Conservation (phyloP, 1,140 invertebrate genomes). For the Harpegnathos saltator region DNA sequence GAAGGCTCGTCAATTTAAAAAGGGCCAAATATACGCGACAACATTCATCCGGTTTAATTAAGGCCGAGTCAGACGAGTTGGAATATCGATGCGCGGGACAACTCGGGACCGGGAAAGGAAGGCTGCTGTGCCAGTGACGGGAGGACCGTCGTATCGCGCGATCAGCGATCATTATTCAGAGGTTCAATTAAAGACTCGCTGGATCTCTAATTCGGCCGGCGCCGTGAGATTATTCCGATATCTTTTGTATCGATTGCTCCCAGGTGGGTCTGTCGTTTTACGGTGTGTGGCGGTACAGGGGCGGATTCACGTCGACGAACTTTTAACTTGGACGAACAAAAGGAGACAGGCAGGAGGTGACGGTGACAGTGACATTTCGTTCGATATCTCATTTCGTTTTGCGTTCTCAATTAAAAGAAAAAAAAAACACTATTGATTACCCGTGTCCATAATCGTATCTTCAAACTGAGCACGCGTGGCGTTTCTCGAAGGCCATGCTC, state of each 20-base stretch:
- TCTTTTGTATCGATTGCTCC: slow-evolving; percentile 82
- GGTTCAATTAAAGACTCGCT: slow-evolving; percentile 84
- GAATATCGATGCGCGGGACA: slow-evolving; percentile 28
- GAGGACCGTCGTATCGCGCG: slow-evolving; percentile 76
- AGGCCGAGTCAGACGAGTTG: slow-evolving; percentile 20
- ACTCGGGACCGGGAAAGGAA: slow-evolving; percentile 24
- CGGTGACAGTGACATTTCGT: neutral
- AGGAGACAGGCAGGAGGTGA: neutral
- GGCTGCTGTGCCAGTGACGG: slow-evolving; percentile 62
- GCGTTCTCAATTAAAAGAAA: neutral
- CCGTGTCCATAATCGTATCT: neutral
- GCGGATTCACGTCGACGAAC: slow-evolving; percentile 55
- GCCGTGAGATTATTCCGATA: slow-evolving; percentile 82
- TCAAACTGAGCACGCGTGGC: neutral
- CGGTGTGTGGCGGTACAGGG: slow-evolving; percentile 47
- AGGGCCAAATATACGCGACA: neutral
- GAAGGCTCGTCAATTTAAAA: neutral
- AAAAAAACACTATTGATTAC: neutral
- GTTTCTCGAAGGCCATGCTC: neutral
- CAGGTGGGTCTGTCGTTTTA: slow-evolving; percentile 76
- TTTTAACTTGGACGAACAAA: too few species aligned
- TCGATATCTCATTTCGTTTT: neutral
- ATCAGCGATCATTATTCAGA: slow-evolving; percentile 85
- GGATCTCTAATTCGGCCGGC: slow-evolving; percentile 83
- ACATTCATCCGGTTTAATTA: slow-evolving; percentile 35